phyloP scores from a whole-genome alignment of 1,140 invertebrate species.

The Monomorium pharaonis region DNA sequence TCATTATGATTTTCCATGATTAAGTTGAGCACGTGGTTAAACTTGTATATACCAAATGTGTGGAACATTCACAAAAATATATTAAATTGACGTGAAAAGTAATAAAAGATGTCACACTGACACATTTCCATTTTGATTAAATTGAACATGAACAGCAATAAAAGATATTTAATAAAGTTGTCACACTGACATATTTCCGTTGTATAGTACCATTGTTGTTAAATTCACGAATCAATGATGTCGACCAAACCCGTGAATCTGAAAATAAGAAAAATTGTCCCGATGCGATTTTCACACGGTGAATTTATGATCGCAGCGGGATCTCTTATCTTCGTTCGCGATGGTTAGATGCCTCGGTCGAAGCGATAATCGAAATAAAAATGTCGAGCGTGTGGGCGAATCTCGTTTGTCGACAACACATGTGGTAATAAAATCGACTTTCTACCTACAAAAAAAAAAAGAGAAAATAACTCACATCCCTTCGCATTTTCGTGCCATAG shows the following conservation, averaged over 20 bases:
- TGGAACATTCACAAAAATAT: background rate
- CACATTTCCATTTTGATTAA: background rate
- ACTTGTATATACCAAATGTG: too few species aligned
- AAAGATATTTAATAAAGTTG: background rate
- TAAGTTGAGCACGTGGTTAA: background rate
- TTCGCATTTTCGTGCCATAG: background rate
- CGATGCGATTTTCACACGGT: background rate
- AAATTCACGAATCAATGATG: background rate
- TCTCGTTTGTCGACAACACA: background rate
- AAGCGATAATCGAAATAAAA: conserved; percentile 51
- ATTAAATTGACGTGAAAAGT: background rate
- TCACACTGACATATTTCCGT: background rate
- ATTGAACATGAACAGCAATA: background rate
- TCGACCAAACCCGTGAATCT: background rate
- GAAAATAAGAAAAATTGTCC: background rate
- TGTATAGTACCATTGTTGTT: background rate
- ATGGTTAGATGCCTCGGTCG: background rate
- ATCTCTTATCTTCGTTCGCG: conserved; percentile 8
- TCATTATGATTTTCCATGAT: background rate
- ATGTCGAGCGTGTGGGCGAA: background rate
- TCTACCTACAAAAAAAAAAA: background rate
- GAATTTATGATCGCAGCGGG: conserved; percentile 48
- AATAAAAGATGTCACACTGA: too few species aligned
- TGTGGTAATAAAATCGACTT: background rate
- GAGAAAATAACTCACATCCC: background rate